Evolutionary conservation across 2,113 vertebrate species (phyloP).

Genomic region (Scophthalmus maximus): DNA sequence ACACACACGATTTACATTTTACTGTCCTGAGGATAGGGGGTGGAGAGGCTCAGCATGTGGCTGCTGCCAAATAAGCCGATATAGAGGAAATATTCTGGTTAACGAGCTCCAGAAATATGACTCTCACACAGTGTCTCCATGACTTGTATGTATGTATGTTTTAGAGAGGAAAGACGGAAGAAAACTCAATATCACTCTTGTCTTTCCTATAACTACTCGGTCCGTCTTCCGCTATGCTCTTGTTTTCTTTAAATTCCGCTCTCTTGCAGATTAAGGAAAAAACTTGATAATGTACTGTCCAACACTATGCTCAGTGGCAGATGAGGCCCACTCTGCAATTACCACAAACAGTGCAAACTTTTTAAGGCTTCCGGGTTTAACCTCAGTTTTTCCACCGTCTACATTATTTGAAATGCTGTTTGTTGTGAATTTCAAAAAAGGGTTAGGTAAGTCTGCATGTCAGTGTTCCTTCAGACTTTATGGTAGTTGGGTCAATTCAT

Average conservation of each 20-base stretch:
- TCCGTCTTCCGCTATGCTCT: slow-evolving; percentile 3
- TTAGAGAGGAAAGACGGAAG: slow-evolving; percentile 1
- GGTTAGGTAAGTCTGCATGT: no score
- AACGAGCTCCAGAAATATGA: slow-evolving; percentile 64
- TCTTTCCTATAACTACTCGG: slow-evolving; percentile 2
- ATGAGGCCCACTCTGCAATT: no score
- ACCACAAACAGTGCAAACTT: no score
- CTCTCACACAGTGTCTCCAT: slow-evolving; percentile 27
- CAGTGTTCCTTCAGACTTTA: no score
- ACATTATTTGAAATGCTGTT: no score
- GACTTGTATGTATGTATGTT: slow-evolving; percentile 1
- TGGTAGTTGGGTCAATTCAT: no score
- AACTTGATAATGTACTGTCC: not conserved
- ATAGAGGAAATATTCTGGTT: slow-evolving; percentile 58
- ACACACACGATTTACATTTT: slow-evolving; percentile 49
- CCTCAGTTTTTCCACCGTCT: no score
- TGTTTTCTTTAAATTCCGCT: slow-evolving; percentile 10
- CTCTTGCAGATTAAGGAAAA: not conserved
- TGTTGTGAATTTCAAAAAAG: no score
- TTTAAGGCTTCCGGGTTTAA: no score
- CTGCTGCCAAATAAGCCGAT: slow-evolving; percentile 52
- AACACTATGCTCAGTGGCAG: not conserved
- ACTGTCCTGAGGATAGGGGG: slow-evolving; percentile 34
- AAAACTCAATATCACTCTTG: slow-evolving; percentile 13
- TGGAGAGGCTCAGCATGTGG: slow-evolving; percentile 52